Evolutionary conservation across 2,888 invertebrate genomes (phyloP).

Genomic region (Drosophila cognata): DNA sequence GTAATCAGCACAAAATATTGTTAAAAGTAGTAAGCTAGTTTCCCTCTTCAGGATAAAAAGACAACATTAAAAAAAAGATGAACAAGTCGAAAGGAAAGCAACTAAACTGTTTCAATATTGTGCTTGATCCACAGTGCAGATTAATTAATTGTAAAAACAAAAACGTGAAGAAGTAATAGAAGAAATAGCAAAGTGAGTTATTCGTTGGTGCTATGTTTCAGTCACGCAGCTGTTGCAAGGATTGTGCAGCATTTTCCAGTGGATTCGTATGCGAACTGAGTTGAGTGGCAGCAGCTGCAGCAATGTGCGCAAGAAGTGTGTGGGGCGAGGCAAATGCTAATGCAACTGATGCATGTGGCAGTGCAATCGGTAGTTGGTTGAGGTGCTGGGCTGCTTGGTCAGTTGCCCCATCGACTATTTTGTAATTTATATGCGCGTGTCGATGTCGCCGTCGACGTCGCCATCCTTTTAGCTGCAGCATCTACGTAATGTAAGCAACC

Average conservation of each 20-base stretch:
- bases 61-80: background rate
- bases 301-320: conserved; percentile 4
- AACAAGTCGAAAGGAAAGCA: background rate
- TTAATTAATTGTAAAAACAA: conserved; percentile 64
- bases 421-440: conserved; percentile 67
- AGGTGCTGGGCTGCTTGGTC: conserved; percentile 3
- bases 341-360: conserved; percentile 43
- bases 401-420: conserved; percentile 53
- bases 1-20: background rate
- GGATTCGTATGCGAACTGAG: conserved; percentile 49
- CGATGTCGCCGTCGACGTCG: conserved; percentile 24
- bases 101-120: background rate
- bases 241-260: conserved; percentile 36
- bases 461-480: conserved; percentile 16
- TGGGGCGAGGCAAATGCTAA: conserved; percentile 35
- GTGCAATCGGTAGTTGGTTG: conserved; percentile 26
- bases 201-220: conserved; percentile 14
- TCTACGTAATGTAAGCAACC: conserved; percentile 41
- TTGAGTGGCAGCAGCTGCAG: conserved; percentile 55
- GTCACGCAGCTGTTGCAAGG: conserved; percentile 30
- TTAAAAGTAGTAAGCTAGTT: background rate
- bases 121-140: conserved; percentile 25
- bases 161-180: conserved; percentile 18
- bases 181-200: conserved; percentile 25
- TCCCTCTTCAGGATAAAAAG: background rate